These are phyloP conservation scores for Balaeniceps rex DNA, from an alignment of 2,113 vertebrate genomes.

Conservation along the genomic window DNA sequence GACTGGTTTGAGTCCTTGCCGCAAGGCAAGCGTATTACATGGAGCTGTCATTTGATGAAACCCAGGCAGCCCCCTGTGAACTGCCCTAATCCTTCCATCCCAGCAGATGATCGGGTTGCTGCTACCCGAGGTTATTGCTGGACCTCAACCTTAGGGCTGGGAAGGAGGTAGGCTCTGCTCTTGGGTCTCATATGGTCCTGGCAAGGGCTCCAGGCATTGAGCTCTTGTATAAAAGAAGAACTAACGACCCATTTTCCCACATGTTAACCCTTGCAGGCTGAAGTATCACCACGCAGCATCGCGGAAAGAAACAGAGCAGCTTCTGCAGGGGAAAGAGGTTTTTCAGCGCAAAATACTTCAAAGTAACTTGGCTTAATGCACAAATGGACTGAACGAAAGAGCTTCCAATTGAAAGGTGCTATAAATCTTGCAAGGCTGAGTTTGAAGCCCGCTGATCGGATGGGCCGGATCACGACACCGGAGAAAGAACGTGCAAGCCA, in stretches of 20 bases:
- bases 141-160: not conserved
- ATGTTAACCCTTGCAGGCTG: not conserved
- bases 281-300: fast-evolving
- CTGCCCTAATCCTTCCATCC: not conserved
- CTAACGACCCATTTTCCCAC: not conserved
- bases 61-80: not conserved
- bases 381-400: not conserved
- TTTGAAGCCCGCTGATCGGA: not conserved
- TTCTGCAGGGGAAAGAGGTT: not conserved
- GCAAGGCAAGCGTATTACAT: not conserved
- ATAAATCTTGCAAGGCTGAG: not conserved
- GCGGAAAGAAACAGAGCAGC: not conserved
- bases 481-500: not conserved
- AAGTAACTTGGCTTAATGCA: not conserved
- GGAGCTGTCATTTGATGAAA: not conserved
- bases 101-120: not conserved
- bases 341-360: not conserved
- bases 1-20: not conserved
- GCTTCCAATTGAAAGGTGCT: not conserved
- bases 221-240: not conserved
- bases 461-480: not conserved
- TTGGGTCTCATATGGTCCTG: not conserved
- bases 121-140: not conserved
- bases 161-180: not conserved
- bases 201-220: not conserved